Evolutionary conservation across 2,888 invertebrate genomes (phyloP), one percentile per base, ranked within the genome.

Genomic region (Acleris cristana): DNA sequence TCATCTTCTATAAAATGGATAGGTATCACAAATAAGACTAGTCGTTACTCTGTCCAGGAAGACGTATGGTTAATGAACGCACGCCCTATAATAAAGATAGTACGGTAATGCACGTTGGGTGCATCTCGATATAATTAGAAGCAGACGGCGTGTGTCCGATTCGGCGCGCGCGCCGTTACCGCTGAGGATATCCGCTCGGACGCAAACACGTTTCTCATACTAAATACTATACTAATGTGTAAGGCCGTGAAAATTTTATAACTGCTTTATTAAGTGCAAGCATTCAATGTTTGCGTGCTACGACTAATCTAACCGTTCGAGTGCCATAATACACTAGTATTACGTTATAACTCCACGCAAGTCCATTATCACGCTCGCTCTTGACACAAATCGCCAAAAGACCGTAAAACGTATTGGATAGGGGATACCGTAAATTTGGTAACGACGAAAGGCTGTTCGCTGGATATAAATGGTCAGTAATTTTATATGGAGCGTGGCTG

Each of bases 151-250:
- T 78, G 77, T 78, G 77, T 73, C 77, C 67, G 72, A 73, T 58
- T 52, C 53, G 59, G 49, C 34, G 54, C 74, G 76, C 70, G 76
- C 71, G 73, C 75, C 73, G 75, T 76, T 77, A 77, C 80, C 79
- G 79, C 82, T 82, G 80, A 86, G 89, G 90, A 89, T 87, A 86
- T 90, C 91, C 90, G 89, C 77, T 78, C 78, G 75, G 81, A 77
- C 74, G 72, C 67, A 74, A 76, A 77, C 79, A 76, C 79, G 75
- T 77, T 77, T 73, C 79, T 79, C 84, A 84, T 87, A 86, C 76
- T 81, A 85, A 86, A 74, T 55, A 56, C 40, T 40, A 40, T 54
- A 49, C 14, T 66, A 72, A 67, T 69, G 66, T 61, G 64, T 49
- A 45, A 60, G 70, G 64, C 76, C 76, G 60, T 76, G 76, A 77